phyloP scores from a whole-genome alignment of 2,113 vertebrate genomes.

The Strix aluco region DNA sequence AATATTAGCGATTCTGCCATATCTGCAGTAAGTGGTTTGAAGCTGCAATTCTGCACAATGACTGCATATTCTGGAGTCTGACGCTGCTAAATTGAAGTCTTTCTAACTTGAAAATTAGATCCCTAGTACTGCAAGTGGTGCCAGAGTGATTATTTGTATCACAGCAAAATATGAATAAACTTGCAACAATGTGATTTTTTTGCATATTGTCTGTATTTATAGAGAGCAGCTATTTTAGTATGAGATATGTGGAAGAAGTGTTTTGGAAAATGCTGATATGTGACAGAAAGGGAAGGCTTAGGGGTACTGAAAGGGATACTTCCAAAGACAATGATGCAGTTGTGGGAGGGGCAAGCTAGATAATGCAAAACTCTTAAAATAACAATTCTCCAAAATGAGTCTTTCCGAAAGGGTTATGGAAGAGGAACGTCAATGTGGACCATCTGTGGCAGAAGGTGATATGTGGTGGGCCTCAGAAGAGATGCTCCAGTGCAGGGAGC shows the following conservation, averaged over 20 bases:
- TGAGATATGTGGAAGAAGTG: background rate
- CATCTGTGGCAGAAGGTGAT: background rate
- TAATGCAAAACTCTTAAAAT: background rate
- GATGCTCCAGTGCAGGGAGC: background rate
- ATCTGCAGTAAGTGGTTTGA: background rate
- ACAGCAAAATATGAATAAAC: background rate
- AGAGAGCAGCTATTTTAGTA: background rate
- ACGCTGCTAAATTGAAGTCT: background rate
- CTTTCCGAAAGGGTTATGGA: background rate
- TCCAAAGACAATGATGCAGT: background rate
- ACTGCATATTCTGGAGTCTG: background rate
- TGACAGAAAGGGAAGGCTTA: background rate
- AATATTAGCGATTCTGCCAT: slow-evolving; percentile 16
- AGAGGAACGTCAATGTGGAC: background rate
- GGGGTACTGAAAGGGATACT: background rate
- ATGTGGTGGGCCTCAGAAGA: background rate
- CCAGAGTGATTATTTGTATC: background rate
- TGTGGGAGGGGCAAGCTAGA: background rate
- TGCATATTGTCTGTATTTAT: background rate
- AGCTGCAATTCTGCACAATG: slow-evolving; percentile 35
- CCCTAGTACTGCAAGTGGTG: background rate
- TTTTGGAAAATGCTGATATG: background rate
- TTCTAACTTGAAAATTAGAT: slow-evolving; percentile 14
- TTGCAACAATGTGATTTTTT: background rate
- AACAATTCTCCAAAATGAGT: background rate